Conservation (phyloP, 2,888 invertebrate genomes). For the Peribatodes rhomboidaria region DNA sequence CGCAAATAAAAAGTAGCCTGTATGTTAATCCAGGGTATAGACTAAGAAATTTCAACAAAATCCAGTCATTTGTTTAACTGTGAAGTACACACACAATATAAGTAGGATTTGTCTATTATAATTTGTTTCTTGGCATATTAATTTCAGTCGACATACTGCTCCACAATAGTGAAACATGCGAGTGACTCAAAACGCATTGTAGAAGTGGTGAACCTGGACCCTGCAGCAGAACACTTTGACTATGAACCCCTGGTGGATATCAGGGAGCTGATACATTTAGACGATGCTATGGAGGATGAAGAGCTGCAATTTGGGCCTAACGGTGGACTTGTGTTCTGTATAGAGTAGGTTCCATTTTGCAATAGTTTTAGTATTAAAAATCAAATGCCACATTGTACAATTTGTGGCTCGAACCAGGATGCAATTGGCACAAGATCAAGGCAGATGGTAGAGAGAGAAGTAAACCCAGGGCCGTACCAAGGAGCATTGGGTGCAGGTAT, state of each 20-base stretch:
- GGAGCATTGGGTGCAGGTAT: too few relatives aligned
- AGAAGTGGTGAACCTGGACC: slow-evolving; percentile 98
- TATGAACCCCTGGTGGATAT: slow-evolving; percentile 95
- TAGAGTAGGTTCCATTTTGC: slow-evolving; percentile 89
- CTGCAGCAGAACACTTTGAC: slow-evolving; percentile 98
- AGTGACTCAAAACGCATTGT: slow-evolving; percentile 91
- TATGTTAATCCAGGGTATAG: too few relatives aligned
- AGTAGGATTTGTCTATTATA: too few relatives aligned
- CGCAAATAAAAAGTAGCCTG: too few relatives aligned
- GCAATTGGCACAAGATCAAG: too few relatives aligned
- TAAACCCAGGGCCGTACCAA: too few relatives aligned
- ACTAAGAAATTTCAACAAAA: too few relatives aligned
- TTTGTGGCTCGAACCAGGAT: too few relatives aligned
- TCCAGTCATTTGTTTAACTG: background rate
- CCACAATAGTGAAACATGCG: slow-evolving; percentile 94
- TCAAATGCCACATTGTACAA: too few relatives aligned
- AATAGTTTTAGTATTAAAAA: too few relatives aligned
- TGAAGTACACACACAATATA: background rate
- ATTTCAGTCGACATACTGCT: slow-evolving; percentile 96
- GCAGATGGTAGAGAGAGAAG: too few relatives aligned
- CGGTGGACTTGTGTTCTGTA: slow-evolving; percentile 97
- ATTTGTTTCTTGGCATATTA: too few relatives aligned
- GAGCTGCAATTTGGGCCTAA: slow-evolving; percentile 98
- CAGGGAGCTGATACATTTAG: slow-evolving; percentile 95
- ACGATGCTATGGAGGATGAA: slow-evolving; percentile 99